Evolutionary conservation across 2,888 invertebrate species (phyloP).

Genomic region (Drosophila parthenogenetica): DNA sequence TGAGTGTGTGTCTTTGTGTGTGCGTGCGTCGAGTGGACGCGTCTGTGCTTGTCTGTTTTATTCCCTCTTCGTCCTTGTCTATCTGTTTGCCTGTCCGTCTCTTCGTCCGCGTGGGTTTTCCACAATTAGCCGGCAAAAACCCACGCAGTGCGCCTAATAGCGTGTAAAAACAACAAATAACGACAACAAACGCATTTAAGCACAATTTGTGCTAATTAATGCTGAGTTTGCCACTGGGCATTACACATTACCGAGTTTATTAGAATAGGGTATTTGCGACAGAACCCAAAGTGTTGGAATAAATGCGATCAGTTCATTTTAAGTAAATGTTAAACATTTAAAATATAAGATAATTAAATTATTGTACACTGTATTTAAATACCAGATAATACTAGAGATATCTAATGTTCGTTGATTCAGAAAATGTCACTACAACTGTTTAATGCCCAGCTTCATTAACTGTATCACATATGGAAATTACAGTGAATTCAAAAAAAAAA

Average conservation of each 20-base stretch:
- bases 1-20: constrained; percentile 15
- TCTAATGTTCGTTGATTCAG: too few relatives aligned
- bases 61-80: constrained; percentile 13
- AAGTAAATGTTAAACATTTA: too few relatives aligned
- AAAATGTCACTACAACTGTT: too few relatives aligned
- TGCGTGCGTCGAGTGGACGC: constrained; percentile 37
- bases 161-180: constrained; percentile 32
- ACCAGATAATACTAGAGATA: too few relatives aligned
- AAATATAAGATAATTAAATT: too few relatives aligned
- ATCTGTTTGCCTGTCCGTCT: constrained; percentile 5
- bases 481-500: too few relatives aligned
- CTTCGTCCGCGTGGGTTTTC: constrained; percentile 16
- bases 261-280: neutral
- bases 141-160: constrained; percentile 46
- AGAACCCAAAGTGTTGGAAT: neutral
- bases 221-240: constrained; percentile 81
- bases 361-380: too few relatives aligned
- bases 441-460: too few relatives aligned
- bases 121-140: constrained; percentile 56
- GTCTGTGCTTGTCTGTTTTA: constrained; percentile 31
- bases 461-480: too few relatives aligned
- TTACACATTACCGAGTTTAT: neutral
- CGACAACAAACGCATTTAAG: constrained; percentile 44
- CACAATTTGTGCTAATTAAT: constrained; percentile 74
- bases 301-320: neutral